Base-by-base conservation (phyloP, 2,888 invertebrate genomes). In the Strigamia maritima region DNA sequence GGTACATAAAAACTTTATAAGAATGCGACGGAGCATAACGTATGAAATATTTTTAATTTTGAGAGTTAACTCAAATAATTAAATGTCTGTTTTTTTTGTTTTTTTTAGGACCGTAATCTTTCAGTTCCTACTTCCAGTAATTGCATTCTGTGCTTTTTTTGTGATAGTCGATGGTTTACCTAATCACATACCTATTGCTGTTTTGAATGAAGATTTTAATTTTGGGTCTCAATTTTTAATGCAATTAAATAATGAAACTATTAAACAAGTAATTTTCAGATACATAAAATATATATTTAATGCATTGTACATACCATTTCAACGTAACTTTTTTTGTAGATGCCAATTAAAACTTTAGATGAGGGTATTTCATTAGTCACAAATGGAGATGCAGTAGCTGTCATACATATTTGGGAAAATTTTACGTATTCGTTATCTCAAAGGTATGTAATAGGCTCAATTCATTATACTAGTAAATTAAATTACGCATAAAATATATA, bases 81-180 rank as follows among this genome's bases (percentile, higher is more conserved):
- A 44, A 44, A 44, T 10, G 19, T 60, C 6, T 14, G 4, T 4
- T 49, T 60, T 60, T 60, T 24, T 60, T 60, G 22, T 14, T 8
- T 4, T 49, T 60, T 60, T 60, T 24, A 60, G 60, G 22, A 22
- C 22, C 4, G 1, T 60, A 3, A 22, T 19, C 12, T 60, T 60
- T 22, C 60, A 60, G 22, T 60, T 60, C 4, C 3, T 60, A 6
- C 81, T 40, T 82, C 80, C 80, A n/a, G 75, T 76, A 8, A 75
- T 80, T 40, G 77, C 79, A 75, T 79, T 81, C 22, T 44, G 79
- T 19, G 40, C 80, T n/a, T 81, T 81, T 38, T 81, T 78, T 19
- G 60, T 79, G 14, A 79, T 79, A 28, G 79, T 81, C 40, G 81
- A 79, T 16, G 77, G 77, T 22, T 75, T 80, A n/a, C 81, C 80